Percentiles rank a stretch among this genome's conserved stretches.
Evolutionary conservation across 2,113 vertebrate species (phyloP).

Genomic region (Thamnaconus septentrionalis): DNA sequence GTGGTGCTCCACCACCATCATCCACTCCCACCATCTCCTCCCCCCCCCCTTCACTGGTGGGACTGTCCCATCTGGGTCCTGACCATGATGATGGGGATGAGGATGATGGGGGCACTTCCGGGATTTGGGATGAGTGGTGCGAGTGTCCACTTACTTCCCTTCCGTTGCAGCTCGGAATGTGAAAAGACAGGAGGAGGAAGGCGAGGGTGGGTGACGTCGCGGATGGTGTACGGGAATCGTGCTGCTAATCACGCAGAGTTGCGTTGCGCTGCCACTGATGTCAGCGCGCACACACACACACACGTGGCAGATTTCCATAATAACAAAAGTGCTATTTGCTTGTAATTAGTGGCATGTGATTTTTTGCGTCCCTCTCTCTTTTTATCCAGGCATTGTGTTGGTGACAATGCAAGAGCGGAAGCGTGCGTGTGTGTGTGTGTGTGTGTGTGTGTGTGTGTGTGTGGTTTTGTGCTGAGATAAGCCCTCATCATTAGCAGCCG

Average conservation of each 20-base stretch:
- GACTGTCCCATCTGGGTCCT: constrained; percentile 89
- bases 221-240: too few relatives aligned
- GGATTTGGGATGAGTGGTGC: constrained; percentile 9
- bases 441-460: constrained; percentile 23
- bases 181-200: too few relatives aligned
- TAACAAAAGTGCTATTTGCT: background rate
- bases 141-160: too few relatives aligned
- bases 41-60: constrained; percentile 84
- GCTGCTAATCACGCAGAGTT: too few relatives aligned
- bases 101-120: constrained; percentile 45
- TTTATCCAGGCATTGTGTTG: constrained; percentile 9
- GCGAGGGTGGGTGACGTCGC: too few relatives aligned
- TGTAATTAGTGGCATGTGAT: constrained; percentile 9
- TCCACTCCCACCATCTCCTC: constrained; percentile 72
- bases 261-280: too few relatives aligned
- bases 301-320: too few relatives aligned
- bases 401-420: constrained; percentile 28
- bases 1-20: constrained; percentile 81
- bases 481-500: constrained; percentile 45
- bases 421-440: too few relatives aligned
- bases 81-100: constrained; percentile 65
- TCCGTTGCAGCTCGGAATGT: too few relatives aligned
- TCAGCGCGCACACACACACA: too few relatives aligned
- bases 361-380: background rate
- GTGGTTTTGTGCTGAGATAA: constrained; percentile 43